Conservation (phyloP, 2,113 vertebrate species). For the Herpetotheres cachinnans region DNA sequence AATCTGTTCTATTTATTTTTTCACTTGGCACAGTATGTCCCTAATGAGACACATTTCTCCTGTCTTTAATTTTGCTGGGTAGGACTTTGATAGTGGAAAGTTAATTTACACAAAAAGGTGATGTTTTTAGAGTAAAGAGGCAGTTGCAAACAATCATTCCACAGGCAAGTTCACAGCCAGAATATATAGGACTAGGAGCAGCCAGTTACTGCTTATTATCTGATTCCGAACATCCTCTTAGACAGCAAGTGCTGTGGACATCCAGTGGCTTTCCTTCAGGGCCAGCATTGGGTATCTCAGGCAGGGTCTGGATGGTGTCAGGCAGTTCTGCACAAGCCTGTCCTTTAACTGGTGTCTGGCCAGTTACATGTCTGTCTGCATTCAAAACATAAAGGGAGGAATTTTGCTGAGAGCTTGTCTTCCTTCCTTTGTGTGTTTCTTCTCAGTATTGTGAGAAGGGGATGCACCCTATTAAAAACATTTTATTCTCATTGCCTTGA, state of each 20-base stretch:
- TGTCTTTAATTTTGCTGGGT: background rate
- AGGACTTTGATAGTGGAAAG: background rate
- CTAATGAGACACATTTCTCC: background rate
- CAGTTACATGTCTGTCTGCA: background rate
- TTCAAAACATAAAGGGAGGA: background rate
- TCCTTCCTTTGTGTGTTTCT: background rate
- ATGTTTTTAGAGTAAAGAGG: background rate
- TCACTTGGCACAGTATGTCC: background rate
- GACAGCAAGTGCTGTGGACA: background rate
- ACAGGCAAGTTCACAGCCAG: background rate
- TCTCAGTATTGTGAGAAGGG: background rate
- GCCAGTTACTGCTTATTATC: accelerated
- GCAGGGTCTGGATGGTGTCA: no score
- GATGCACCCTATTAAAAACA: background rate
- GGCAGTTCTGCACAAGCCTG: background rate
- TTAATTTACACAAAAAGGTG: background rate
- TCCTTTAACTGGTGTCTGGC: background rate
- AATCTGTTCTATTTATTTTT: background rate
- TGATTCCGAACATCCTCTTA: background rate
- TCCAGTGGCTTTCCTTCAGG: background rate
- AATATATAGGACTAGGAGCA: background rate
- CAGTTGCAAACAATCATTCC: background rate
- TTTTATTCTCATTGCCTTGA: background rate
- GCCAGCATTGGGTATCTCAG: background rate
- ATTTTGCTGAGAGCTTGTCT: background rate